Percentiles rank a stretch among this genome's conserved stretches.
phyloP scores from a whole-genome alignment of 2,113 vertebrate genomes.

The Lanius ludovicianus region DNA sequence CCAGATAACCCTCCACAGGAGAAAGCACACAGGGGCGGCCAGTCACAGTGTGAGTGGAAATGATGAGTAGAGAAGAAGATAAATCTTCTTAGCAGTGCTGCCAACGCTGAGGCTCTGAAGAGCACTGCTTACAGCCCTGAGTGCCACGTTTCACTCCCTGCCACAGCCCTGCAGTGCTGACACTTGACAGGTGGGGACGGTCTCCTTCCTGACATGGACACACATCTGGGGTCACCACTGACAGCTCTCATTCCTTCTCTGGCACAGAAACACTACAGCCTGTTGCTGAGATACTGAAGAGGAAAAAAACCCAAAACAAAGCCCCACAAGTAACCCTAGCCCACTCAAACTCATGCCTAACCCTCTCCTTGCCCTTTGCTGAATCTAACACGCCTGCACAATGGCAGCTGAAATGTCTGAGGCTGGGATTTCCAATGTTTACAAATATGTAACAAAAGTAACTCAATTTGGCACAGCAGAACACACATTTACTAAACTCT shows the following conservation, averaged over 20 bases:
- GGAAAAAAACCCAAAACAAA: background rate
- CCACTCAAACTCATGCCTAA: background rate
- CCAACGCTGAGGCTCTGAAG: background rate
- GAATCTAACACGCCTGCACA: background rate
- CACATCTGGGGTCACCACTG: background rate
- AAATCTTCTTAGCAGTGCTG: background rate
- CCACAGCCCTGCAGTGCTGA: background rate
- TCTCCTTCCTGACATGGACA: background rate
- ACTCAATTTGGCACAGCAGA: background rate
- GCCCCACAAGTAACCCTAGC: rapidly evolving
- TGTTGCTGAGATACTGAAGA: background rate
- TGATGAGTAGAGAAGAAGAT: background rate
- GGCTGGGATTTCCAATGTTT: background rate
- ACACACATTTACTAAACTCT: background rate
- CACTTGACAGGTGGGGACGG: background rate
- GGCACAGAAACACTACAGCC: background rate
- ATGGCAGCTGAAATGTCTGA: background rate
- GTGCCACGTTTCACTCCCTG: background rate
- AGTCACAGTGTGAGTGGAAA: background rate
- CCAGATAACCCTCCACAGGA: background rate
- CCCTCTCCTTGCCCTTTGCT: background rate
- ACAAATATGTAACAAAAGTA: background rate
- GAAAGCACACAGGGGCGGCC: background rate
- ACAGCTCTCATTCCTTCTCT: background rate
- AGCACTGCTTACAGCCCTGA: background rate